Base-by-base conservation (phyloP, 2,888 invertebrate species). In the Mermis nigrescens region DNA sequence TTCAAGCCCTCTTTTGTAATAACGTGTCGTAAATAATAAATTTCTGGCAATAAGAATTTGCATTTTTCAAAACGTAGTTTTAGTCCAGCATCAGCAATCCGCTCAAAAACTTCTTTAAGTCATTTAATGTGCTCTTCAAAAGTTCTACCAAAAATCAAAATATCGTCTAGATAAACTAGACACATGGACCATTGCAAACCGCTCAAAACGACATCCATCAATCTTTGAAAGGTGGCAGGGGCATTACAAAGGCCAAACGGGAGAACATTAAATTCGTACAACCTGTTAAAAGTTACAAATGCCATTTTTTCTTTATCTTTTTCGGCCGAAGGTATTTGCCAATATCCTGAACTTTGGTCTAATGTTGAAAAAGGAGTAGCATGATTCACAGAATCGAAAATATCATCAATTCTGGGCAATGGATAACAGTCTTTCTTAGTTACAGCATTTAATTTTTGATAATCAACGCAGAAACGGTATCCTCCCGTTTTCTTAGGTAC, bases 401-500 rank as follows among this genome's bases (percentile, higher is more conserved):
- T 46, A 29, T 64, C 62, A 24, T 62, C 61, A 1, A 59, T 61
- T 31, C 57, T 38, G 0, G 57, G 59, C 2, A 64, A 27, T 12
- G 62, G 63, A 46, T 60, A 62, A 0, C 45, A n/a, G 29, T 64
- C 64, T n/a, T 51, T 46, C 28, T 56, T 58, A 12, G 63, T 62
- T 12, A 48, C 24, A 12, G 15, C 24, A 24, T 48, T 48, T 24
- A 48, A 48, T 22, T 48, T 48, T 48, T 24, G 12, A 24, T 22
- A 48, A 24, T 48, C 51, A 24, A 48, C 51, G 24, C 51, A 48
- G 24, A 48, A 4, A 62, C 61, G 4, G 54, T 26, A 62, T 19
- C 51, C 55, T 31, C 62, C 66, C 57, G 66, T 62, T 58, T 69
- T 69, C 63, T 72, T 73, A 22, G 63, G 64, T 1, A 70, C 70